Percentiles rank a stretch among this genome's conserved stretches.
phyloP scores from a whole-genome alignment of 2,113 vertebrate genomes.

The Morone saxatilis region DNA sequence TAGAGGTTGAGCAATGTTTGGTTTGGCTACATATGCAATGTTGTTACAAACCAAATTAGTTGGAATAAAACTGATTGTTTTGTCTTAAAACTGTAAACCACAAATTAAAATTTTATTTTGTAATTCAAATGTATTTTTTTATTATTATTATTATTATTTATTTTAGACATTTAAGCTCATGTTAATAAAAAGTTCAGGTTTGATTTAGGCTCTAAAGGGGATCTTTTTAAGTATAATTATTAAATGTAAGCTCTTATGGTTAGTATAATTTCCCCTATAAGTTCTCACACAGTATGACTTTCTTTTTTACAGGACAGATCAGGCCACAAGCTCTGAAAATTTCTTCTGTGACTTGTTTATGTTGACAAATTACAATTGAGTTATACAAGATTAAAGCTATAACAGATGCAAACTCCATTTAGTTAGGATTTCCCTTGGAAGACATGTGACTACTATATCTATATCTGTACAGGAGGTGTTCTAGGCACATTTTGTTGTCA shows the following conservation, averaged over 20 bases:
- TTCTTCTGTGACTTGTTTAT: constrained; percentile 1
- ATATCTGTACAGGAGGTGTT: constrained; percentile 34
- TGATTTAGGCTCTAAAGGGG: not conserved
- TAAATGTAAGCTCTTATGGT: not conserved
- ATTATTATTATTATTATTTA: too few species aligned
- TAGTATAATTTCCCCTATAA: not conserved
- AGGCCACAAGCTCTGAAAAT: constrained; percentile 6
- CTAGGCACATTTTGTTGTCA: constrained; percentile 22
- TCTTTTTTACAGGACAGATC: not conserved
- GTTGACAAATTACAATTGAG: constrained; percentile 24
- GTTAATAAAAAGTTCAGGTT: not conserved
- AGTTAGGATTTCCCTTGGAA: constrained; percentile 26
- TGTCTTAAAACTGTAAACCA: constrained; percentile 17
- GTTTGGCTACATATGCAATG: constrained; percentile 19
- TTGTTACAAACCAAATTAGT: constrained; percentile 29
- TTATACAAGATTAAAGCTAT: not conserved
- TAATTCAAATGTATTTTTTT: not conserved
- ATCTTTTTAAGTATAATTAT: not conserved
- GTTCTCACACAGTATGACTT: not conserved
- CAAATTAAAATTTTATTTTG: not conserved
- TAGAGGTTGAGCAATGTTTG: constrained; percentile 27
- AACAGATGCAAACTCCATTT: constrained; percentile 14
- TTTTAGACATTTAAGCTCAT: not conserved
- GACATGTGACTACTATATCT: constrained; percentile 19
- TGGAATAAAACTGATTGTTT: not conserved